A percentile compares a stretch with the other conserved stretches of the same genome.
Evolutionary conservation across 1,140 invertebrate species (phyloP).

Genomic region (Bombyx mandarina): DNA sequence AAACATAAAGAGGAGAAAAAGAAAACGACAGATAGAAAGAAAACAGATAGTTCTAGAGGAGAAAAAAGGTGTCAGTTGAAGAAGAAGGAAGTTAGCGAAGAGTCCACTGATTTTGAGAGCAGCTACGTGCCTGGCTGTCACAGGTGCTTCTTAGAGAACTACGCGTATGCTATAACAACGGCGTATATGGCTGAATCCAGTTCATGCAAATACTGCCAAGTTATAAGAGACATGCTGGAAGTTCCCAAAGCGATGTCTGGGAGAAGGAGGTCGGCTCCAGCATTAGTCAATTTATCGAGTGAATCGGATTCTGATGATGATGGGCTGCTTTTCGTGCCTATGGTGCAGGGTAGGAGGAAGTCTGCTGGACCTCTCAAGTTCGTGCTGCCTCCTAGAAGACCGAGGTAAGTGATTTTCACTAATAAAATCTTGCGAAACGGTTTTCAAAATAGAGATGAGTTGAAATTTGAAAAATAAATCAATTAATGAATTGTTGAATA

Average conservation of each 20-base stretch:
- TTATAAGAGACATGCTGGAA: constrained; percentile 62
- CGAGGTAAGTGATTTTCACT: constrained; percentile 36
- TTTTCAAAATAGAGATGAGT: too few relatives aligned
- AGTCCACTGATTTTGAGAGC: constrained; percentile 58
- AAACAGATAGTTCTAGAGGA: constrained; percentile 20
- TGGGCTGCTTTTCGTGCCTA: constrained; percentile 38
- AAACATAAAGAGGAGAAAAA: constrained; percentile 21
- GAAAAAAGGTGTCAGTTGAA: constrained; percentile 49
- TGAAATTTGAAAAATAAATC: too few relatives aligned
- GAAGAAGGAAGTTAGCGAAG: constrained; percentile 56
- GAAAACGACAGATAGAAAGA: constrained; percentile 11
- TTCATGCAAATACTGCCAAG: constrained; percentile 66
- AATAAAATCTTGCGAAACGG: not conserved
- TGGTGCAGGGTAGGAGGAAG: constrained; percentile 50
- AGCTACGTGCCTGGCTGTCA: constrained; percentile 58
- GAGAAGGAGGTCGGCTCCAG: constrained; percentile 57
- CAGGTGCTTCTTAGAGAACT: constrained; percentile 68
- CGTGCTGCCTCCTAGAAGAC: constrained; percentile 46
- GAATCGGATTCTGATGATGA: constrained; percentile 46
- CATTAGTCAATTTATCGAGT: constrained; percentile 46
- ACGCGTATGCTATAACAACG: constrained; percentile 62
- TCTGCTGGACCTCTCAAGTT: constrained; percentile 63
- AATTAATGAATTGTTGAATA: too few relatives aligned
- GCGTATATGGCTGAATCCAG: constrained; percentile 60
- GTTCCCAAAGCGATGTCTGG: constrained; percentile 39